Conservation (phyloP, 2,797 vertebrate species). For the Siniperca obscura region DNA sequence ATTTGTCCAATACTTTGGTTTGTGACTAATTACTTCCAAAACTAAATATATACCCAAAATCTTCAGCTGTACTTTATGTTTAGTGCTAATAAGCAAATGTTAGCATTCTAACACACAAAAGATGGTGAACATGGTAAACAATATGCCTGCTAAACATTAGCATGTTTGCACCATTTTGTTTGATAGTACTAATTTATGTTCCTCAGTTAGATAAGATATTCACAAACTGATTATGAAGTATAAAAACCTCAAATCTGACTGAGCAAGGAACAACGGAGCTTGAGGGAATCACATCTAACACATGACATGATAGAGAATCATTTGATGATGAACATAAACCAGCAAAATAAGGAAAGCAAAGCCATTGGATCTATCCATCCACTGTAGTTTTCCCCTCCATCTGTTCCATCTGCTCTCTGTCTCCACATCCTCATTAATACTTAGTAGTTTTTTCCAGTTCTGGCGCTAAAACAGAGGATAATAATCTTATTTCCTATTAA, state of each 20-base stretch:
- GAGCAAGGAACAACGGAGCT: neutral
- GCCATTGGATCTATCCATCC: constrained; percentile 12
- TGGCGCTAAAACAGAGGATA: constrained; percentile 60
- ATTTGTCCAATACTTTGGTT: neutral
- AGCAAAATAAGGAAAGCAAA: constrained; percentile 37
- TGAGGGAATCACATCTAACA: constrained; percentile 7
- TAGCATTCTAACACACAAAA: neutral
- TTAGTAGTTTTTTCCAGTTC: constrained; percentile 51
- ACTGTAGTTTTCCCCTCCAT: constrained; percentile 44
- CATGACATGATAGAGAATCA: constrained; percentile 12
- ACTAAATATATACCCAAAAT: neutral
- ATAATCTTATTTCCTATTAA: constrained; percentile 74
- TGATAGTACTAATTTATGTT: neutral
- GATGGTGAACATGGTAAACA: neutral
- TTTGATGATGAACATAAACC: constrained; percentile 21
- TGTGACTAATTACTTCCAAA: neutral
- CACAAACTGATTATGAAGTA: neutral
- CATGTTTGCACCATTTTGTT: neutral
- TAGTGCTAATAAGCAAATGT: neutral
- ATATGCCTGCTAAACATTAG: too few relatives aligned
- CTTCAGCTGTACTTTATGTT: neutral
- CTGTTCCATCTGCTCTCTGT: constrained; percentile 57
- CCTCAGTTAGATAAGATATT: neutral
- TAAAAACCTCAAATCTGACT: neutral
- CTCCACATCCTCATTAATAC: constrained; percentile 60